These are phyloP conservation scores for Paracentrotus lividus DNA, from an alignment of 53 echinoderm and acorn worm species.

Conservation along the genomic window DNA sequence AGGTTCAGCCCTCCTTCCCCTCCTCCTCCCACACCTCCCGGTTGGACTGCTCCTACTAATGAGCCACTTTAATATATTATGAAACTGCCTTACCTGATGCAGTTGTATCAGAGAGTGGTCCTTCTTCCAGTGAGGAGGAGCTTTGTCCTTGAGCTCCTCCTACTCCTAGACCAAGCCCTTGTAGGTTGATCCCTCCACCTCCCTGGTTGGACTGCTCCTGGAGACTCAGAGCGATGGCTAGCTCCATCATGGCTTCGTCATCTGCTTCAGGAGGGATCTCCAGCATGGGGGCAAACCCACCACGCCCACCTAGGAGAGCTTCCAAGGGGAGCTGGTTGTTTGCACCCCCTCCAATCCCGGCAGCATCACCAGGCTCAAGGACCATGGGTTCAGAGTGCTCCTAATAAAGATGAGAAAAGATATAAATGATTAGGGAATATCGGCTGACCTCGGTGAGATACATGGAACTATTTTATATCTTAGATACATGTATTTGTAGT, in stretches of 20 bases:
- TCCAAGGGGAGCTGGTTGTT: slow-evolving; percentile 88
- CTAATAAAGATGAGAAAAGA: slow-evolving; percentile 31
- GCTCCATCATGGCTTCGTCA: slow-evolving; percentile 98
- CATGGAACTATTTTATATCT: no score
- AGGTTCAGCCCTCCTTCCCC: slow-evolving; percentile 82
- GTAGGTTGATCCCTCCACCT: slow-evolving; percentile 79
- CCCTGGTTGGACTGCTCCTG: slow-evolving; percentile 85
- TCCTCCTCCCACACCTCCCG: no score
- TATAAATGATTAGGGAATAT: neutral
- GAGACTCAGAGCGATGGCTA: slow-evolving; percentile 91
- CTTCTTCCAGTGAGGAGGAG: slow-evolving; percentile 93
- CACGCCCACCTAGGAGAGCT: slow-evolving; percentile 88
- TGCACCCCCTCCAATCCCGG: slow-evolving; percentile 68
- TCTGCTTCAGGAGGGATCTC: slow-evolving; percentile 98
- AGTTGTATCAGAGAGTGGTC: slow-evolving; percentile 95
- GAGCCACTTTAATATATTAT: neutral
- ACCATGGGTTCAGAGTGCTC: slow-evolving; percentile 93
- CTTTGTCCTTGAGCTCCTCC: slow-evolving; percentile 89
- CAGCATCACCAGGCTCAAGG: slow-evolving; percentile 81
- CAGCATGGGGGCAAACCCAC: slow-evolving; percentile 95
- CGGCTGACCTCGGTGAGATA: no score
- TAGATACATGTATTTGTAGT: no score
- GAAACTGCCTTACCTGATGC: slow-evolving; percentile 99
- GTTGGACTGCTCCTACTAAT: neutral
- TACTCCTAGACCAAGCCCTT: slow-evolving; percentile 77